Evolutionary conservation across 1,140 invertebrate species (phyloP), one percentile per base, ranked within the genome.

Genomic region (Diorhabda carinulata): DNA sequence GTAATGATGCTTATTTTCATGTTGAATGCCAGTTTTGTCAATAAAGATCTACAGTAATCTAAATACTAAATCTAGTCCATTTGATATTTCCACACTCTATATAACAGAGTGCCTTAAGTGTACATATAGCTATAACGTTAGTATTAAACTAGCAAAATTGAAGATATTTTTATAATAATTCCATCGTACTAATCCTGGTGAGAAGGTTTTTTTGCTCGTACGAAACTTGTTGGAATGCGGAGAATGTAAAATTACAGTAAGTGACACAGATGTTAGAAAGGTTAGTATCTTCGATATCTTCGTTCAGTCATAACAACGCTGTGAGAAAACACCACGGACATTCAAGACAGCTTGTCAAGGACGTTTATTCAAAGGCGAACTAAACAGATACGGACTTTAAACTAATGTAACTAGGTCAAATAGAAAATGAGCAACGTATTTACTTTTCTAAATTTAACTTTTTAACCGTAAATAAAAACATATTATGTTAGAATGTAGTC

Each of bases 231-330:
- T 41, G 57, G 65, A 67, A 67, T 67, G 65, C 65, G 43, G 57
- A 60, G 65, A 67, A 67, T 67, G 65, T 60, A 43, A 60, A 67
- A 60, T 59, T 67, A 67, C 65, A 67, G 65, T 67, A 67, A 67
- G 65, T 67, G 65, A 67, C 65, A 67, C 65, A 67, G 65, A 67
- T 67, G 65, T 67, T 67, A 56, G 65, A 67, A 44, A 67, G 65
- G 65, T 67, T 67, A 67, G 65, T 67, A 60, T 67, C 57, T 67
- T 64, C 63, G 47, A 52, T 52, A 10, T 60, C 58, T 60, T 60
- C 41, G 10, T 10, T 25, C 58, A 60, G 58, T 42, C 10, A 60
- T 42, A 60, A 60, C 10, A 25, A 60, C n/a, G 6, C 8, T n/a
- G 58, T 25, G 58, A 10, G 58, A 60, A 10, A 10, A 42, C 8